Percentiles rank a stretch among this genome's conserved stretches.
Evolutionary conservation across 2,797 vertebrate genomes (phyloP).

Genomic region (Catostomus latipinnis): DNA sequence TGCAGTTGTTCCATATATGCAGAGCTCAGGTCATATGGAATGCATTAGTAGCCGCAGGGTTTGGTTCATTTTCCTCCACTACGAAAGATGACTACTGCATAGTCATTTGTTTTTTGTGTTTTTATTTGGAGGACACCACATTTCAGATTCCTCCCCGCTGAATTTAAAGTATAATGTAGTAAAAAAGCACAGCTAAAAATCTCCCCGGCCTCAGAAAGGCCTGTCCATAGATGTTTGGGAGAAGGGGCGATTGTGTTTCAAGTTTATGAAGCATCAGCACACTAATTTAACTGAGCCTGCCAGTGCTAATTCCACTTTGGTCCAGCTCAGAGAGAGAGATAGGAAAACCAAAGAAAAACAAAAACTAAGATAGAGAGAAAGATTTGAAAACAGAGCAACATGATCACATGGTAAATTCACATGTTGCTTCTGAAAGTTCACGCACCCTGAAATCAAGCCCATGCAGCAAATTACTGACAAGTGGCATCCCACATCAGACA

Average conservation of each 20-base stretch:
- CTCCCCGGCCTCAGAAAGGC: constrained; percentile 57
- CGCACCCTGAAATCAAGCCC: too few species aligned
- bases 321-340: constrained; percentile 37
- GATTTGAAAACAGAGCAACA: too few species aligned
- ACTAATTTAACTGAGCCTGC: constrained; percentile 60
- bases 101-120: neutral
- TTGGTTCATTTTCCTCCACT: constrained; percentile 14
- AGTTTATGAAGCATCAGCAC: constrained; percentile 72
- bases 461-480: too few species aligned
- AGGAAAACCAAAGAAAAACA: neutral
- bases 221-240: constrained; percentile 57
- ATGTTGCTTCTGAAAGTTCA: too few species aligned
- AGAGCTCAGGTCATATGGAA: constrained; percentile 33
- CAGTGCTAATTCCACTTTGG: constrained; percentile 61
- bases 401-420: too few species aligned
- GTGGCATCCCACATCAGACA: too few species aligned
- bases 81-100: constrained; percentile 9
- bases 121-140: constrained; percentile 27
- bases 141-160: constrained; percentile 30
- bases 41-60: constrained; percentile 22
- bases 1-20: constrained; percentile 29
- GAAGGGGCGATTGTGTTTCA: constrained; percentile 67
- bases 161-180: constrained; percentile 51
- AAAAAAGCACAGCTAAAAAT: constrained; percentile 40
- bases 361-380: neutral